These are phyloP conservation scores for Mus caroli DNA, from an alignment of 2,797 vertebrate species.

Conservation along the genomic window DNA sequence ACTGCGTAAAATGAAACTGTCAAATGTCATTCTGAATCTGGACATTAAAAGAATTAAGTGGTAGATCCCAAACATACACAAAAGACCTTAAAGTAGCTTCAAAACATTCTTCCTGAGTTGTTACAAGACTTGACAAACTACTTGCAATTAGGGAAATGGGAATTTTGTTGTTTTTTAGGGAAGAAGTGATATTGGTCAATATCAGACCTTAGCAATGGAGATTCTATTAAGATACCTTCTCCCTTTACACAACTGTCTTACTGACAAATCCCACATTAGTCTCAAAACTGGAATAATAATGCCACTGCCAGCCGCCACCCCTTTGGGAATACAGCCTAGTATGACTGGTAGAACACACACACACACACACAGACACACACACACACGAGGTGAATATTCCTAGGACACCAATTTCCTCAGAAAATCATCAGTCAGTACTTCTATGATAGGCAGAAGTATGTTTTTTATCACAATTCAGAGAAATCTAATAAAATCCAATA, in stretches of 20 bases:
- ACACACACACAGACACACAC: neutral
- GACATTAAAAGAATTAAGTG: constrained; percentile 41
- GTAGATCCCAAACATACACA: neutral
- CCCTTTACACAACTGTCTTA: constrained; percentile 18
- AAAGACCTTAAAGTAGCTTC: neutral
- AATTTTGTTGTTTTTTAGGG: constrained; percentile 9
- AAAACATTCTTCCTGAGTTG: constrained; percentile 36
- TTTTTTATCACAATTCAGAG: neutral
- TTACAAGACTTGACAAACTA: constrained; percentile 24
- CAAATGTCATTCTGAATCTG: constrained; percentile 39
- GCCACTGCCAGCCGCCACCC: neutral
- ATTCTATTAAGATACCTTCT: neutral
- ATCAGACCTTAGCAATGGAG: constrained; percentile 23
- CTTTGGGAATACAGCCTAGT: neutral
- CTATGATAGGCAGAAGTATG: constrained; percentile 2
- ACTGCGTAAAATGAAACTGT: constrained; percentile 7
- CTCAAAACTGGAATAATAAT: constrained; percentile 48
- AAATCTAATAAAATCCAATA: neutral
- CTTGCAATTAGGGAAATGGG: neutral
- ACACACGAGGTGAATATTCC: neutral
- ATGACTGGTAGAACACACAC: neutral
- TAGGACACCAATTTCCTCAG: neutral
- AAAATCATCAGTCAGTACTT: constrained; percentile 50
- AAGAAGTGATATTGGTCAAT: constrained; percentile 22
- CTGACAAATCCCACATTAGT: neutral